Evolutionary conservation across 2,797 vertebrate species (phyloP), one percentile per base, ranked within the genome.

Genomic region (Galagoides demidoff): DNA sequence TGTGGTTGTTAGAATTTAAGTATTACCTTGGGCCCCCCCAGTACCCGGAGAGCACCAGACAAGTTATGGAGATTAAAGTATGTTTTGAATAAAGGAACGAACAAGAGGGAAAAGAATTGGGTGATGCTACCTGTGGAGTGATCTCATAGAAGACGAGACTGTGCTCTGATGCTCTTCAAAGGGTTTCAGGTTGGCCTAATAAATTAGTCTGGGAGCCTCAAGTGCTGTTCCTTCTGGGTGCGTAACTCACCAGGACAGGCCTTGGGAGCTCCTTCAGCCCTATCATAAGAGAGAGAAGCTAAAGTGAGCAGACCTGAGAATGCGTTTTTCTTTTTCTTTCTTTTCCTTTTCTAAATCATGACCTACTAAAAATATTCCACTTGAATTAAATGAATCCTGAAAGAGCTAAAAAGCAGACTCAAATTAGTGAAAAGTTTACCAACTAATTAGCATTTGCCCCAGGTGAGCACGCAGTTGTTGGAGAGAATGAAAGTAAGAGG

Each of bases 351-450:
- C 86, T 97, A 95, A 73, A 92, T 27, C 73, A 93, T 70, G 39
- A 94, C 43, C 89, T 82, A 94, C 84, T 82, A 92, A 96, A 97
- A 94, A 92, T 98, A 98, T 97, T 95, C 91, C 89, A 90, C 71
- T 96, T 92, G 94, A 97, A 97, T 95, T 92, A 97, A 98, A 97
- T 98, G 98, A 98, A 97, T 98, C 95, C 92, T 64, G 76, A 94
- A 96, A 95, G 6, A 93, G 77, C 84, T 95, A 81, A 19, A 89
- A 97, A 96, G 95, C 95, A 90, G 61, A 96, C 7, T 82, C 19
- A 86, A 88, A 97, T 97, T 96, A 97, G 20, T 70, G 71, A 82
- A 13, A 86, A 95, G 96, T 96, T 97, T 93, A 94, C 90, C 97
- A 49, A 92, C 96, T 96, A 98, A 97, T 97, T 97, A 97, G 78